A percentile compares a stretch with the other conserved stretches of the same genome.
Conservation (phyloP, 2,888 invertebrate species). For the Hypercompe scribonia region DNA sequence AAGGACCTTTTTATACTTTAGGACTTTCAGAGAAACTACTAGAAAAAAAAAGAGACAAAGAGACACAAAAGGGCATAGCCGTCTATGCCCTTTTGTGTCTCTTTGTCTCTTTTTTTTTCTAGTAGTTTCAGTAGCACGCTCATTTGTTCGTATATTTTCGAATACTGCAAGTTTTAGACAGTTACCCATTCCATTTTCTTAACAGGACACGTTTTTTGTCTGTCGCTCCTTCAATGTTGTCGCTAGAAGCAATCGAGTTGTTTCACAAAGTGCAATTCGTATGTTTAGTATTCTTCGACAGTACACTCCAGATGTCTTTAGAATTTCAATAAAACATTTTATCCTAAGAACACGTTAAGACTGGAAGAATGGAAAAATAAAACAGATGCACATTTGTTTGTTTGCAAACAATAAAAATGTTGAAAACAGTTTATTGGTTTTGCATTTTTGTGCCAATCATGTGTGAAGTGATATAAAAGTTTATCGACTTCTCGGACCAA, state of each 20-base stretch:
- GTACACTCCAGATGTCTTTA: slow-evolving; percentile 32
- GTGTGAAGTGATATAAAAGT: background rate
- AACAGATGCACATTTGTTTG: slow-evolving; percentile 7
- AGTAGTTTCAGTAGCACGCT: too few species aligned
- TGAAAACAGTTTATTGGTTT: background rate
- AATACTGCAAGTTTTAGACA: background rate
- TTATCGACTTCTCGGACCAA: background rate
- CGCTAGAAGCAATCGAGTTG: slow-evolving; percentile 29
- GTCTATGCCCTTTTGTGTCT: too few species aligned
- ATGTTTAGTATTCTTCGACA: slow-evolving; percentile 38
- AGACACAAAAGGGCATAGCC: too few species aligned
- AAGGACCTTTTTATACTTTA: too few species aligned
- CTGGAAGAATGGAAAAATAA: slow-evolving; percentile 4
- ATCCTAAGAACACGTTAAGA: slow-evolving; percentile 10
- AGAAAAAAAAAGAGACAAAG: too few species aligned
- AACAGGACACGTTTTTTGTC: slow-evolving; percentile 13
- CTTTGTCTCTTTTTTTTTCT: too few species aligned
- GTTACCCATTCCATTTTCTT: slow-evolving; percentile 3
- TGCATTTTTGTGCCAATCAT: background rate
- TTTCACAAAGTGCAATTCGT: slow-evolving; percentile 33
- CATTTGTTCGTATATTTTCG: background rate
- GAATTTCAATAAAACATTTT: slow-evolving; percentile 24
- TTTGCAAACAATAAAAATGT: slow-evolving; percentile 5
- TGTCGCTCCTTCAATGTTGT: slow-evolving; percentile 20
- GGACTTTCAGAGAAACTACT: too few species aligned